phyloP scores from a whole-genome alignment of 2,797 vertebrate species.

The Ambastaia sidthimunki region DNA sequence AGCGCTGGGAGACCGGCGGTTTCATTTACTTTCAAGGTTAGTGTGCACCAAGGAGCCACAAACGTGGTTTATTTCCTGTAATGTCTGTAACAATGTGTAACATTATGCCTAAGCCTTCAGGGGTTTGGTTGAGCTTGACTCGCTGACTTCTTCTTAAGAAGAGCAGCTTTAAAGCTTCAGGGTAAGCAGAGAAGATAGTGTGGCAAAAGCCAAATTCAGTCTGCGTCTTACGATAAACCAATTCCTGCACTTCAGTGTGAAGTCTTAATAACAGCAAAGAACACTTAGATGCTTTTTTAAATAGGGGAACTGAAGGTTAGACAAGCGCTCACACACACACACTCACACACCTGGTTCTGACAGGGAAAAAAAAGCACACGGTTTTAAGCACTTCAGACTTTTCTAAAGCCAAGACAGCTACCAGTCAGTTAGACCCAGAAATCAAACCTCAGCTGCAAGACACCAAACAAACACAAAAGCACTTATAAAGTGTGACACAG shows the following conservation, averaged over 20 bases:
- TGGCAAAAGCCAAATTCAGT: constrained; percentile 20
- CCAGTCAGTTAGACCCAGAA: not conserved
- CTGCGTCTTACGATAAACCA: constrained; percentile 4
- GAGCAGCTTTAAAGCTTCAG: not conserved
- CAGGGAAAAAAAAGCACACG: not conserved
- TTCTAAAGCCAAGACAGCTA: not conserved
- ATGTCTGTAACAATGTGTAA: not conserved
- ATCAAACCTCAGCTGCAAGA: not conserved
- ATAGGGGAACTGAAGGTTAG: constrained; percentile 45
- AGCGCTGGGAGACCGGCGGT: not conserved
- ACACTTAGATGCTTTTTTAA: constrained; percentile 31
- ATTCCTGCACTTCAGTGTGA: constrained; percentile 37
- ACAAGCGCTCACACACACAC: not conserved
- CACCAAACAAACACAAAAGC: no score
- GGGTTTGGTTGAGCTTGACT: not conserved
- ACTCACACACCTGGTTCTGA: not conserved
- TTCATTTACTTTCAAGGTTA: constrained; percentile 23
- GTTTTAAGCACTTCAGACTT: not conserved
- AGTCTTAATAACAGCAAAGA: constrained; percentile 54
- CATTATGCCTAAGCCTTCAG: not conserved
- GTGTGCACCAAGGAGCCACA: not conserved
- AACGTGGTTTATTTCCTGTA: constrained; percentile 1
- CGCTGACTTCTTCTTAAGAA: not conserved
- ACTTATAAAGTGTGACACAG: not conserved
- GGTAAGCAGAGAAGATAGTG: constrained; percentile 1